These are phyloP conservation scores for Drosophila novamexicana DNA, from an alignment of 1,140 invertebrate genomes.

Conservation along the genomic window DNA sequence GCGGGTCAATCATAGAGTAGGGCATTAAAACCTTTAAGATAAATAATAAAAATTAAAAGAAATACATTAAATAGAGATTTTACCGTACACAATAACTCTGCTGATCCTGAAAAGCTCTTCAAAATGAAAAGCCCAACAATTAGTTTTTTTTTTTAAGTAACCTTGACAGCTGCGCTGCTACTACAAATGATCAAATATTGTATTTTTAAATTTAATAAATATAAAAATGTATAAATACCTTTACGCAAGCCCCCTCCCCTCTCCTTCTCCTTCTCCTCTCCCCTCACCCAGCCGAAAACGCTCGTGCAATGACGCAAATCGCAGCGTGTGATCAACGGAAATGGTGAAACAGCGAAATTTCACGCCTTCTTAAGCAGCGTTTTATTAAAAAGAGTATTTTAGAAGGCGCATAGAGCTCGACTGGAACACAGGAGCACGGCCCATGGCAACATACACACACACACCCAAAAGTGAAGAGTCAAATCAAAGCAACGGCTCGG, in stretches of 20 bases:
- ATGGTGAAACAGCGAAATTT: slow-evolving; percentile 74
- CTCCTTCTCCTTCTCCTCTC: no score
- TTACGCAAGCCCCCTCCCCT: slow-evolving; percentile 2
- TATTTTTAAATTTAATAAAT: slow-evolving; percentile 54
- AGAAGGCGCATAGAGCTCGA: slow-evolving; percentile 34
- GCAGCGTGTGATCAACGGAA: slow-evolving; percentile 69
- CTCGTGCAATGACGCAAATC: slow-evolving; percentile 18
- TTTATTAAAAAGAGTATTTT: slow-evolving; percentile 78
- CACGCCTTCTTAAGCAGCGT: slow-evolving; percentile 79
- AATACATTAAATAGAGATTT: no score
- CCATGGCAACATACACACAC: slow-evolving; percentile 22
- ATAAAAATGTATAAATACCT: slow-evolving; percentile 7
- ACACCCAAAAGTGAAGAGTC: slow-evolving; percentile 70
- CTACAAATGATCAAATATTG: slow-evolving; percentile 38
- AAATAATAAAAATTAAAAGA: not conserved
- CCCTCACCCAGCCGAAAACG: not conserved
- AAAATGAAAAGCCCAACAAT: not conserved
- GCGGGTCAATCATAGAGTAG: not conserved
- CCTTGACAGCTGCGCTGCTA: slow-evolving; percentile 33
- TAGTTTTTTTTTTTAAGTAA: slow-evolving; percentile 6
- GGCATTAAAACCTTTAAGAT: not conserved
- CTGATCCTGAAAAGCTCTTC: not conserved
- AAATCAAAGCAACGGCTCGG: slow-evolving; percentile 55
- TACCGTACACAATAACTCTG: not conserved
- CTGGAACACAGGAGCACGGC: slow-evolving; percentile 9